Evolutionary conservation across 2,888 invertebrate genomes (phyloP).

Genomic region (Lysandra coridon): DNA sequence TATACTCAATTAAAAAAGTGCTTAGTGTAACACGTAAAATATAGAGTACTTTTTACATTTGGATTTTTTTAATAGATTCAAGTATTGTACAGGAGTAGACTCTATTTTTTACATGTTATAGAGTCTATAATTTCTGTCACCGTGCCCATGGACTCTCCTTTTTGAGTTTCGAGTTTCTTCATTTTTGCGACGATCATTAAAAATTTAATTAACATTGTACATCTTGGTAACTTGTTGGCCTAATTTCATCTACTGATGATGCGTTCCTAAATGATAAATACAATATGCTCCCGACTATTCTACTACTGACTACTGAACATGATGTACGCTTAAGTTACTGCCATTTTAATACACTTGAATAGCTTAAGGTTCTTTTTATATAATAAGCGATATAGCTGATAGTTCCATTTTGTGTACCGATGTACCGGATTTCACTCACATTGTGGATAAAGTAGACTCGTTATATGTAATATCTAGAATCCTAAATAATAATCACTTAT

Average conservation of each 20-base stretch:
- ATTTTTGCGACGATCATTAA: not conserved
- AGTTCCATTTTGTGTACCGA: constrained; percentile 16
- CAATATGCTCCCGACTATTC: not conserved
- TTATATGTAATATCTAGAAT: constrained; percentile 11
- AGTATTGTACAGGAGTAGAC: too few species aligned
- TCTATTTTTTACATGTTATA: too few species aligned
- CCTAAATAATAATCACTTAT: not conserved
- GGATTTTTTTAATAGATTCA: too few species aligned
- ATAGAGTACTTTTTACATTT: too few species aligned
- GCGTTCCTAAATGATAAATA: not conserved
- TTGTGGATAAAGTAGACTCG: constrained; percentile 37
- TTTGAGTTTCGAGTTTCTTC: too few species aligned
- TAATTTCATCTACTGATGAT: not conserved
- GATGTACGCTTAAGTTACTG: constrained; percentile 43
- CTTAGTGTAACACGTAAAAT: too few species aligned
- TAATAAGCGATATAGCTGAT: constrained; percentile 32
- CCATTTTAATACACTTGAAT: constrained; percentile 44
- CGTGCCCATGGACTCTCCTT: too few species aligned
- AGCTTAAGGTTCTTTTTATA: constrained; percentile 40
- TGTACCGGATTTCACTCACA: constrained; percentile 35
- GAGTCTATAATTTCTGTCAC: too few species aligned
- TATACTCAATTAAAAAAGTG: too few species aligned
- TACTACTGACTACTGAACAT: not conserved
- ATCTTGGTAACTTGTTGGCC: not conserved
- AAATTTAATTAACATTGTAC: not conserved